Percentiles rank a stretch among this genome's conserved stretches.
These are phyloP conservation scores for Parasteatoda lunata DNA, from an alignment of 2,888 invertebrate genomes.

Conservation along the genomic window DNA sequence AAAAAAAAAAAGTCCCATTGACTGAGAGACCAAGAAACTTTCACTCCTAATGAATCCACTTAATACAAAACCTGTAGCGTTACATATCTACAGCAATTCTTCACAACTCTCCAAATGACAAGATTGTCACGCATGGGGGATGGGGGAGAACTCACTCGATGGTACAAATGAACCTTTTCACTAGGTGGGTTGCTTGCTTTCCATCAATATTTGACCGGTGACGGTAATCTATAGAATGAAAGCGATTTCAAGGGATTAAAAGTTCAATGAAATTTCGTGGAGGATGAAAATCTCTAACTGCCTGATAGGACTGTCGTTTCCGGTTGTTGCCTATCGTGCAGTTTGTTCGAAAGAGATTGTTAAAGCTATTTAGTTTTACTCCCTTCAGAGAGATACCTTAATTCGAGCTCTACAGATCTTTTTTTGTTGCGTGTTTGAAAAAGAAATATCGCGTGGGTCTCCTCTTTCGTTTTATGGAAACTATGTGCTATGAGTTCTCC, in stretches of 20 bases:
- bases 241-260: conserved; percentile 62
- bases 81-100: not conserved
- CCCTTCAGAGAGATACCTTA: too few relatives aligned
- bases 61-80: too few relatives aligned
- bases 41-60: not conserved
- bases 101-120: too few relatives aligned
- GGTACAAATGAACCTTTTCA: too few relatives aligned
- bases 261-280: conserved; percentile 55
- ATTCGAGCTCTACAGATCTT: too few relatives aligned
- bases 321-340: conserved; percentile 61
- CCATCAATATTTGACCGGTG: conserved; percentile 16
- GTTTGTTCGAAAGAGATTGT: conserved; percentile 44
- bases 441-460: too few relatives aligned
- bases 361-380: not conserved
- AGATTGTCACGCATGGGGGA: too few relatives aligned
- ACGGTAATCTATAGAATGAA: conserved; percentile 38
- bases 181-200: too few relatives aligned
- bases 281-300: conserved; percentile 43
- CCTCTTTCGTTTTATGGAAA: too few relatives aligned
- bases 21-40: conserved; percentile 34
- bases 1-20: conserved; percentile 2
- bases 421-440: too few relatives aligned
- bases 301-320: conserved; percentile 47
- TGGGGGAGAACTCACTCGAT: too few relatives aligned
- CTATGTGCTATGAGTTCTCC: too few relatives aligned